These are phyloP conservation scores for Drosophila pectinifera DNA, from an alignment of 1,140 invertebrate genomes.

Conservation along the genomic window DNA sequence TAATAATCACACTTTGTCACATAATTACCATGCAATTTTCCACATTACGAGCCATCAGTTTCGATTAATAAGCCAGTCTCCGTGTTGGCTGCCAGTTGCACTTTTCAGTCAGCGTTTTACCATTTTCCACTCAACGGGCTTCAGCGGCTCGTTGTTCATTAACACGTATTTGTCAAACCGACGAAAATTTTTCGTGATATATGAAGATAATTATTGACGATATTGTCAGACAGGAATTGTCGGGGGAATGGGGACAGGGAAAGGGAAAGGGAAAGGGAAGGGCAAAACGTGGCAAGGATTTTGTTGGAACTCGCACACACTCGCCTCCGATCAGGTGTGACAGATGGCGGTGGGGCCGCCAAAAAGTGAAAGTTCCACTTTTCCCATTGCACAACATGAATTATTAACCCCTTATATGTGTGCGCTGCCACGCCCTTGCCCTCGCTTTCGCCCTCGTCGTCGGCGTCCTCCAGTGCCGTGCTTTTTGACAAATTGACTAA, in stretches of 20 bases:
- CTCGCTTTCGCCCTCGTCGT: not conserved
- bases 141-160: slow-evolving; percentile 42
- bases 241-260: not conserved
- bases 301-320: slow-evolving; percentile 18
- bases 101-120: slow-evolving; percentile 30
- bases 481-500: slow-evolving; percentile 80
- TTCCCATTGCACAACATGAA: slow-evolving; percentile 67
- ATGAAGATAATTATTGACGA: slow-evolving; percentile 77
- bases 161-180: slow-evolving; percentile 68
- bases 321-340: slow-evolving; percentile 69
- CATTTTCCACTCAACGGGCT: slow-evolving; percentile 23
- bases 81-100: slow-evolving; percentile 36
- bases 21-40: slow-evolving; percentile 56
- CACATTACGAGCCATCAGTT: slow-evolving; percentile 55
- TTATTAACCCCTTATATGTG: slow-evolving; percentile 67
- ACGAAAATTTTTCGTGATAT: slow-evolving; percentile 68
- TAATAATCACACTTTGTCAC: slow-evolving; percentile 24
- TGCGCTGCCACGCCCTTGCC: slow-evolving; percentile 9
- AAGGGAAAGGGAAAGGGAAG: no score
- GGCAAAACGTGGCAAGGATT: slow-evolving; percentile 1
- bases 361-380: slow-evolving; percentile 62
- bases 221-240: slow-evolving; percentile 47
- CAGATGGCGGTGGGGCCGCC: slow-evolving; percentile 51
- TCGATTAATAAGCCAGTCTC: slow-evolving; percentile 52
- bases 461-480: slow-evolving; percentile 31